A percentile compares a stretch with the other conserved stretches of the same genome.
Evolutionary conservation across 1,140 invertebrate species (phyloP).

Genomic region (Zaprionus ghesquierei): DNA sequence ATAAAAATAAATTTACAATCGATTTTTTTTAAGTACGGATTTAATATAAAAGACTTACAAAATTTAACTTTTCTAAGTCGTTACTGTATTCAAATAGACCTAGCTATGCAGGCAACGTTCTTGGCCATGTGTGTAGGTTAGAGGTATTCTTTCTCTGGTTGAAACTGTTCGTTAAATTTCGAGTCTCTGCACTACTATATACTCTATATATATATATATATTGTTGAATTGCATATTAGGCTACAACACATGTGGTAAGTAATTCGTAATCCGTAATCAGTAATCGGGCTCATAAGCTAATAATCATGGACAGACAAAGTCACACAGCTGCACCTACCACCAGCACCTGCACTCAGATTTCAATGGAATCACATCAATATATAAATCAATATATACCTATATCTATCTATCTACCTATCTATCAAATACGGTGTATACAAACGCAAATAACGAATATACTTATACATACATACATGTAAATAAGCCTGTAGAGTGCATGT

Average conservation of each 20-base stretch:
- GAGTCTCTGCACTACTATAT: background rate
- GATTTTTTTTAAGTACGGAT: too few species aligned
- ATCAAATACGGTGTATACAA: background rate
- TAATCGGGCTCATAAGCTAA: conserved; percentile 13
- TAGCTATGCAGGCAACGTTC: background rate
- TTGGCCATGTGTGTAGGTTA: conserved; percentile 11
- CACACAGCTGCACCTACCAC: conserved; percentile 16
- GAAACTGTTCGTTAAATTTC: conserved; percentile 5
- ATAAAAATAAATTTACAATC: too few species aligned
- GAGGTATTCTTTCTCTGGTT: background rate
- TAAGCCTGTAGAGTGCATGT: conserved; percentile 1
- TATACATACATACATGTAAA: background rate
- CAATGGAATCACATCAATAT: conserved; percentile 16
- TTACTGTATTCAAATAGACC: background rate
- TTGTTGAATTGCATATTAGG: conserved; percentile 2
- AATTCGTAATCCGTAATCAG: conserved; percentile 32
- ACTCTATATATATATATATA: background rate
- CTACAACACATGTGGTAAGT: conserved; percentile 27
- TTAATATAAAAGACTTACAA: too few species aligned
- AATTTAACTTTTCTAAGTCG: background rate
- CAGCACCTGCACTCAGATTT: conserved; percentile 24
- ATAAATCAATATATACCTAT: background rate
- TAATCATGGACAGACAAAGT: conserved; percentile 28
- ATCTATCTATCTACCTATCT: background rate
- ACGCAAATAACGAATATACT: background rate